Conservation (phyloP, 1,140 invertebrate species). For the Panulirus ornatus region DNA sequence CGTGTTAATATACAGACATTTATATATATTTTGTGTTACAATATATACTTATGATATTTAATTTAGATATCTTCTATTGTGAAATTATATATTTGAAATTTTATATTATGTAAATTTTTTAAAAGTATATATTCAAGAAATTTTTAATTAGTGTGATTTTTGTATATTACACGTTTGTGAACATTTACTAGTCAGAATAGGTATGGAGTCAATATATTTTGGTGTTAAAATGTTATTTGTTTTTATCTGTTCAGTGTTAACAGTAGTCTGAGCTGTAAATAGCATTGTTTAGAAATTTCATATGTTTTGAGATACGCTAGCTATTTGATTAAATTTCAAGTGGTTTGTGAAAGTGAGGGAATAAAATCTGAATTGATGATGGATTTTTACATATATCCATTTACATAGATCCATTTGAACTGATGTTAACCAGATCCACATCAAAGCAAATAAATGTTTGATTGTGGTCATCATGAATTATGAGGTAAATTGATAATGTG, state of each 20-base stretch:
- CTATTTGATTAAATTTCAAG: constrained; percentile 2
- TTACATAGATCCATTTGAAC: too few relatives aligned
- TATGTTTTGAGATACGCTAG: neutral
- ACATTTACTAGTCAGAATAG: constrained; percentile 42
- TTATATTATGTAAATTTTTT: constrained; percentile 32
- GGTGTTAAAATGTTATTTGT: neutral
- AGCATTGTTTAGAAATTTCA: constrained; percentile 10
- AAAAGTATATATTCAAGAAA: constrained; percentile 16
- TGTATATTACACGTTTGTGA: constrained; percentile 8
- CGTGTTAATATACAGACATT: constrained; percentile 41
- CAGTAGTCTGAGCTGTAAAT: constrained; percentile 6
- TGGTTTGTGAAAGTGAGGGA: neutral
- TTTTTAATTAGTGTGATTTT: constrained; percentile 25
- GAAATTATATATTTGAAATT: constrained; percentile 26
- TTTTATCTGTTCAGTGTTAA: neutral
- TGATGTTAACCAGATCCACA: too few relatives aligned
- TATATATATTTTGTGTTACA: constrained; percentile 6
- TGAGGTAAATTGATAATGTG: too few relatives aligned
- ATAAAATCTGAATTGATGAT: neutral
- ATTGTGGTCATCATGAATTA: too few relatives aligned
- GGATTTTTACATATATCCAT: too few relatives aligned
- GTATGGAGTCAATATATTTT: constrained; percentile 10
- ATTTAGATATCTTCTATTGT: constrained; percentile 31
- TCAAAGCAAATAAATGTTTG: too few relatives aligned
- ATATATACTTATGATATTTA: neutral